A percentile compares a stretch with the other conserved stretches of the same genome.
phyloP scores from a whole-genome alignment of 64 coral and sea anemone genomes.

The Cladopsammia gracilis region DNA sequence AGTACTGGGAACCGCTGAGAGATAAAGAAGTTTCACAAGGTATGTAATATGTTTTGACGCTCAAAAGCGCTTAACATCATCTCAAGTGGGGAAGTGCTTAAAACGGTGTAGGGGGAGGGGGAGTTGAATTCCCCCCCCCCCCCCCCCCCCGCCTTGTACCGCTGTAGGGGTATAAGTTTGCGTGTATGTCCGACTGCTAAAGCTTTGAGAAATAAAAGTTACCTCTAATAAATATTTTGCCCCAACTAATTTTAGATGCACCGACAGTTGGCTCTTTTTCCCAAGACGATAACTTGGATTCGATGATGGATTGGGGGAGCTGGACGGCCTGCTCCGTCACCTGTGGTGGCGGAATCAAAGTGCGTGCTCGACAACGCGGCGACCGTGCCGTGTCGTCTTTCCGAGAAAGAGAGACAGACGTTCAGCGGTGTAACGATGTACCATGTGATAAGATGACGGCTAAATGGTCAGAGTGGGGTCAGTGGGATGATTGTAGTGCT shows the following conservation, averaged over 20 bases:
- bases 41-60: background rate
- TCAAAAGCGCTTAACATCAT: background rate
- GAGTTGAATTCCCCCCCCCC: no score
- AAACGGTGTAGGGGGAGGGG: no score
- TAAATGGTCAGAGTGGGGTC: constrained; percentile 64
- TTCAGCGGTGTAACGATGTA: constrained; percentile 46
- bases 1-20: background rate
- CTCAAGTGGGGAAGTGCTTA: no score
- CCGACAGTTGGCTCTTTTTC: background rate
- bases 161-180: no score
- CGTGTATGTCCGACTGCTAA: no score
- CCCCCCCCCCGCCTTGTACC: no score
- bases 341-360: constrained; percentile 72
- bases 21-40: background rate
- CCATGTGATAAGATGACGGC: constrained; percentile 71
- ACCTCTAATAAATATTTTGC: background rate
- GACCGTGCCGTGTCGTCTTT: background rate
- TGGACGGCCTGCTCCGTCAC: constrained; percentile 78
- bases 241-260: background rate
- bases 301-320: constrained; percentile 49
- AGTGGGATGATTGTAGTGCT: constrained; percentile 48
- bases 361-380: constrained; percentile 67
- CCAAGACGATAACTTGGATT: background rate
- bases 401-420: constrained; percentile 61
- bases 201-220: background rate